phyloP scores from a whole-genome alignment of 2,113 vertebrate species.

The Alaudala cheleensis region DNA sequence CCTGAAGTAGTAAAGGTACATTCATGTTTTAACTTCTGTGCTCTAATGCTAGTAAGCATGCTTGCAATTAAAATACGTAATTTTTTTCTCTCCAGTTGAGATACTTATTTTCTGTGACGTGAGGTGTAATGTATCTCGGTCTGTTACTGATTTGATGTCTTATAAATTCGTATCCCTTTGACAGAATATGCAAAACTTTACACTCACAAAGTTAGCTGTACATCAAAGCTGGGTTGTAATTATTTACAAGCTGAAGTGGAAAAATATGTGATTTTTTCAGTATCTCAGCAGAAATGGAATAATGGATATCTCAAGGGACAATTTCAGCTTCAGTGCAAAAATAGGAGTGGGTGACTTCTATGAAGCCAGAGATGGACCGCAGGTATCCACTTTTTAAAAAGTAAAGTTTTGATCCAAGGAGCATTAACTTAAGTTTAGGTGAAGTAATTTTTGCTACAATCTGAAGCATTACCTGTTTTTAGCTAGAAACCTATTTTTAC shows the following conservation, averaged over 20 bases:
- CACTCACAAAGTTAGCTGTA: constrained; percentile 70
- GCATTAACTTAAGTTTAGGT: constrained; percentile 70
- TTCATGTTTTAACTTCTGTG: neutral
- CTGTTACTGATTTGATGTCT: constrained; percentile 53
- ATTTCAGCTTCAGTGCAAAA: constrained; percentile 99
- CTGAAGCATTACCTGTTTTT: constrained; percentile 62
- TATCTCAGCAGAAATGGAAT: constrained; percentile 95
- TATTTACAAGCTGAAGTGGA: constrained; percentile 82
- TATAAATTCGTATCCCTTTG: constrained; percentile 54
- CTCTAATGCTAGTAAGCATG: constrained; percentile 40
- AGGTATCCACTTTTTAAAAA: constrained; percentile 87
- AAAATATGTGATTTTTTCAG: constrained; percentile 91
- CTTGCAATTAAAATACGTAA: neutral
- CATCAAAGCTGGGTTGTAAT: constrained; percentile 78
- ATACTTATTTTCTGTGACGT: constrained; percentile 49
- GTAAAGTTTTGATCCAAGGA: constrained; percentile 77
- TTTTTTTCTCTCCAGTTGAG: constrained; percentile 51
- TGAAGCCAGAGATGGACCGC: constrained; percentile 94
- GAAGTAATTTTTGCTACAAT: constrained; percentile 65
- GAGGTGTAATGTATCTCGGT: constrained; percentile 40
- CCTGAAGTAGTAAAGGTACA: constrained; percentile 94
- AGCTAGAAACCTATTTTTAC: neutral
- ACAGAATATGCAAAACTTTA: constrained; percentile 66
- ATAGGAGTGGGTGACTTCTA: constrained; percentile 97
- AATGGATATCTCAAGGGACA: constrained; percentile 93